phyloP scores from a whole-genome alignment of 1,140 invertebrate species.

The Leptestheria dahalacensis region DNA sequence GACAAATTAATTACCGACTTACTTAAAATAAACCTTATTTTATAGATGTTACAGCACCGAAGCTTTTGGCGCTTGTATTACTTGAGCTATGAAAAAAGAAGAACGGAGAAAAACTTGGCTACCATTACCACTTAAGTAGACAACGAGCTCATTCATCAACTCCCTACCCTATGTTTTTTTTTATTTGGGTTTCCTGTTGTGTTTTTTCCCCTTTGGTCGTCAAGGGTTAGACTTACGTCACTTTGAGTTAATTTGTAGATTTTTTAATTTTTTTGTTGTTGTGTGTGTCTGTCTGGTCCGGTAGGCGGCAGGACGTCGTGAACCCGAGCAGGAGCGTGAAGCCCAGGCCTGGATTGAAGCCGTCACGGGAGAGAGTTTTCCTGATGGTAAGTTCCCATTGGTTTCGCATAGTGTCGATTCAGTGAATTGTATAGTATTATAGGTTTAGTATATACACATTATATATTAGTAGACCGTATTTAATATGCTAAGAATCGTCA shows the following conservation, averaged over 20 bases:
- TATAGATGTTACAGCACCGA: too few relatives aligned
- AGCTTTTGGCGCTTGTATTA: too few relatives aligned
- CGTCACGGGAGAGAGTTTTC: slow-evolving; percentile 70
- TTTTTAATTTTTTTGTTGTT: neutral
- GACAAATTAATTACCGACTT: too few relatives aligned
- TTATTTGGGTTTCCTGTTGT: neutral
- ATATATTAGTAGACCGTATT: too few relatives aligned
- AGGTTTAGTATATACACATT: too few relatives aligned
- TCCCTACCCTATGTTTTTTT: neutral
- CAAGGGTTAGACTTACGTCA: too few relatives aligned
- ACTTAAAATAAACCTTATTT: too few relatives aligned
- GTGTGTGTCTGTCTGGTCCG: slow-evolving; percentile 15
- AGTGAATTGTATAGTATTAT: neutral
- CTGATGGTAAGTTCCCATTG: slow-evolving; percentile 30
- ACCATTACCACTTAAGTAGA: neutral
- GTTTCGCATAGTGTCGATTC: neutral
- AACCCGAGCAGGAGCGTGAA: slow-evolving; percentile 71
- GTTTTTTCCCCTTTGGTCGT: too few relatives aligned
- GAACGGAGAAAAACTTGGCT: too few relatives aligned
- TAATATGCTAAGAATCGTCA: too few relatives aligned
- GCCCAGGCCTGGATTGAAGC: slow-evolving; percentile 81
- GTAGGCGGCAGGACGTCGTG: slow-evolving; percentile 76
- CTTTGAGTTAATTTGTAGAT: neutral
- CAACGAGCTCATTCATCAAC: neutral
- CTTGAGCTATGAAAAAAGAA: too few relatives aligned